A percentile compares a stretch with the other conserved stretches of the same genome.
Evolutionary conservation across 2,888 invertebrate species (phyloP).

Genomic region (Drosophila nigricruria): DNA sequence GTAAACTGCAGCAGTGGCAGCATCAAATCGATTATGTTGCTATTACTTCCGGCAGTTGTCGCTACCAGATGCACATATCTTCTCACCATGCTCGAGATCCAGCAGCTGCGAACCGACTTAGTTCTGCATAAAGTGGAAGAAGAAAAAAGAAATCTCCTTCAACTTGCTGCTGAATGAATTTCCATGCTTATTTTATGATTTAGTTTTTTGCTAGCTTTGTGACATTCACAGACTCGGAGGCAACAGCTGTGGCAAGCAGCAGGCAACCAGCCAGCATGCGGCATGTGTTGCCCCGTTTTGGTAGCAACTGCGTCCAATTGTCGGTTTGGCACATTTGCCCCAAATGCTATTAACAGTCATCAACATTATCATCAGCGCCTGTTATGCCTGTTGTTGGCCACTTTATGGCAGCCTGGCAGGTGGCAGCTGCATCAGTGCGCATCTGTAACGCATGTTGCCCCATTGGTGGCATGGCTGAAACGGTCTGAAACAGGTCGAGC

Average conservation of each 20-base stretch:
- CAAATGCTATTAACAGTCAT: slow-evolving; percentile 42
- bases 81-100: neutral
- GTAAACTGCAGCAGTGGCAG: slow-evolving; percentile 65
- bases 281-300: slow-evolving; percentile 4
- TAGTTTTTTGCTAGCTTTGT: slow-evolving; percentile 32
- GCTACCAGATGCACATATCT: slow-evolving; percentile 63
- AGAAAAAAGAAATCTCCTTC: neutral
- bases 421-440: slow-evolving; percentile 47
- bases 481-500: slow-evolving; percentile 27
- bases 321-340: slow-evolving; percentile 18
- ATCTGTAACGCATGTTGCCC: slow-evolving; percentile 49
- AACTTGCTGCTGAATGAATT: slow-evolving; percentile 30
- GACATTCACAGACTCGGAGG: slow-evolving; percentile 10
- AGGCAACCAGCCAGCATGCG: slow-evolving; percentile 1
- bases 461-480: slow-evolving; percentile 13
- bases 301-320: slow-evolving; percentile 22
- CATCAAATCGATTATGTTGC: slow-evolving; percentile 79
- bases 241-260: slow-evolving; percentile 22
- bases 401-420: slow-evolving; percentile 48
- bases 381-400: slow-evolving; percentile 26
- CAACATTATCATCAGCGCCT: slow-evolving; percentile 45
- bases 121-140: neutral
- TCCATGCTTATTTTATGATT: slow-evolving; percentile 61
- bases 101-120: neutral
- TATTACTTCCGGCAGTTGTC: slow-evolving; percentile 78